Conservation (phyloP, 2,888 invertebrate species). For the Caenorhabditis becei region DNA sequence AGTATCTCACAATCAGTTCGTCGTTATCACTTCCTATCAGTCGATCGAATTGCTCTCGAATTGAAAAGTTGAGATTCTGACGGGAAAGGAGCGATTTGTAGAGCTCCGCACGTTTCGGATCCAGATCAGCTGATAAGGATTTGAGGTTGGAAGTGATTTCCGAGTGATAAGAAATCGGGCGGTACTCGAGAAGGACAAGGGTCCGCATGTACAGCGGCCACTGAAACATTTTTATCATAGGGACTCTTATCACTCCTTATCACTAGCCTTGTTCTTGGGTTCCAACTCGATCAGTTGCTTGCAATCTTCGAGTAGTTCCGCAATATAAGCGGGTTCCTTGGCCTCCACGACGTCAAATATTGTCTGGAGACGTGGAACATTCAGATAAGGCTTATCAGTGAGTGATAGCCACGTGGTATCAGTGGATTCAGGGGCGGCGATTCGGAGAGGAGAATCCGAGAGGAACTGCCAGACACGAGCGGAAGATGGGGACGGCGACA, state of each 20-base stretch:
- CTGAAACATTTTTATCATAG: constrained; percentile 29
- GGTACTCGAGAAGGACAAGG: constrained; percentile 56
- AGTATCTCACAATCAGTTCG: constrained; percentile 33
- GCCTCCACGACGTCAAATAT: constrained; percentile 37
- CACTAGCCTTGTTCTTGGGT: constrained; percentile 54
- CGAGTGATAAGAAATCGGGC: constrained; percentile 30
- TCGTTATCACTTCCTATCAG: constrained; percentile 15
- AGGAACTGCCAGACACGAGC: constrained; percentile 61
- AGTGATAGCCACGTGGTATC: constrained; percentile 18
- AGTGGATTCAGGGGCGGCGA: constrained; percentile 1
- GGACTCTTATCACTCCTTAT: background rate
- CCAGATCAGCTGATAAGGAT: constrained; percentile 35
- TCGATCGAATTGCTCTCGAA: constrained; percentile 43
- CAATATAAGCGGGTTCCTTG: constrained; percentile 32
- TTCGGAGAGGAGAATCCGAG: constrained; percentile 27
- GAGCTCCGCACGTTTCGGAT: constrained; percentile 45
- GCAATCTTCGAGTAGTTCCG: constrained; percentile 46
- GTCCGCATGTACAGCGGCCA: constrained; percentile 67
- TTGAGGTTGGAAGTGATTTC: constrained; percentile 60
- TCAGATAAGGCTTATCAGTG: constrained; percentile 25
- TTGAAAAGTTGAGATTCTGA: constrained; percentile 35
- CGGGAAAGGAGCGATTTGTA: constrained; percentile 41
- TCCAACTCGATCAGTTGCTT: constrained; percentile 49
- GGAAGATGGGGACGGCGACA: constrained; percentile 39
- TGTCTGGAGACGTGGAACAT: constrained; percentile 28